Evolutionary conservation across 2,797 vertebrate genomes (phyloP), one percentile per base, ranked within the genome.

Genomic region (Aselliscus stoliczkanus): DNA sequence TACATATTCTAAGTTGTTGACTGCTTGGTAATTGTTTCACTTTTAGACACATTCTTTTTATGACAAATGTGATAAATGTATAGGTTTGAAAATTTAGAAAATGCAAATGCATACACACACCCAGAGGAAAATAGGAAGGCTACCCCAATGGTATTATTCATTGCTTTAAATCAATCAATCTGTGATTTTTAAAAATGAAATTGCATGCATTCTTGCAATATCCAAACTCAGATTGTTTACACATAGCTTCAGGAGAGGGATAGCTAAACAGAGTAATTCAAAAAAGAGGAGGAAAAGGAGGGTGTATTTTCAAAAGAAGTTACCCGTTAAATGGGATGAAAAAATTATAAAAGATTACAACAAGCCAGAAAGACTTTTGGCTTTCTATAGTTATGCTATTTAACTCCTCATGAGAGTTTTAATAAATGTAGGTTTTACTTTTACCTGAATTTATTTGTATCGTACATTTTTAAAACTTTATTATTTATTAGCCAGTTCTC

Each of bases 351-450:
- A 93, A 75, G 85, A 95, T 31, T 25, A 37, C 5, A 95, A 60
- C 21, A 91, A 94, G 20, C 14, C 88, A 82, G 39, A 79, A 96
- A 23, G 82, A 58, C 4, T n/a, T 65, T 79, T 60, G 2, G 3
- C 54, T 87, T 93, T 90, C 82, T 76, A 73, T 80, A 93, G 92
- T 83, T 60, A 37, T 11, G 60, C 34, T 31, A 39, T 92, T 97
- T 73, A 97, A 79, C 20, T 73, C 3, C 20, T 76, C 44, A 14
- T 64, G 39, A 37, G 7, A 69, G 27, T 75, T 87, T 83, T 65
- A 72, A 69, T 79, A 60, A 8, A 67, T 54, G 39, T 91, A 12
- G 2, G 7, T 80, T 89, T 92, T 92, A 7, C 2, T 67, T 93
- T 92, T 47, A 79, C 44, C 39, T 76, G 17, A 52, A 37, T 82